A percentile compares a stretch with the other conserved stretches of the same genome.
Evolutionary conservation across 1,140 invertebrate species (phyloP).

Genomic region (Anagrus nilaparvatae): DNA sequence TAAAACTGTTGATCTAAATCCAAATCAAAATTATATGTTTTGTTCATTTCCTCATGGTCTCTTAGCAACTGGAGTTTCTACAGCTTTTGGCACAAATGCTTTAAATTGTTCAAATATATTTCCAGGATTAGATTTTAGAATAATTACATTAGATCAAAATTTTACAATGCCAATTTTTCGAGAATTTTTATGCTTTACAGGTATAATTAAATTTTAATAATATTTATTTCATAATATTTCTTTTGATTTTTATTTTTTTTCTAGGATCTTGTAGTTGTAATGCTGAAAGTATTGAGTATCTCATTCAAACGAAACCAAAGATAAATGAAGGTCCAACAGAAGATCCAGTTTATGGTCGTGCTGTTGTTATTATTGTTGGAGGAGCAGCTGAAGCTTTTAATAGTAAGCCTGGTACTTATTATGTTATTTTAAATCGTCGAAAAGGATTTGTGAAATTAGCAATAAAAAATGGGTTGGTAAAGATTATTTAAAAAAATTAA

Average conservation of each 20-base stretch:
- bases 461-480: constrained; percentile 63
- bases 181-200: constrained; percentile 53
- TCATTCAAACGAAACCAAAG: constrained; percentile 31
- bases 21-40: constrained; percentile 75
- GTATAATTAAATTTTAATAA: constrained; percentile 30
- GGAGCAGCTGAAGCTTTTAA: constrained; percentile 73
- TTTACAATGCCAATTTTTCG: constrained; percentile 76
- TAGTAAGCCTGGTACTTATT: constrained; percentile 59
- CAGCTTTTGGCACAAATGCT: constrained; percentile 70
- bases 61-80: constrained; percentile 63
- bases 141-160: constrained; percentile 69
- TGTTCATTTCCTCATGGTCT: constrained; percentile 86
- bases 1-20: constrained; percentile 71
- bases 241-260: not conserved
- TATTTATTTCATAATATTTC: constrained; percentile 1
- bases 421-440: constrained; percentile 57
- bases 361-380: constrained; percentile 62
- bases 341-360: constrained; percentile 42
- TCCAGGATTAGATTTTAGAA: constrained; percentile 61
- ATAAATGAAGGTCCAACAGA: constrained; percentile 32
- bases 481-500: not conserved
- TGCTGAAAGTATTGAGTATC: constrained; percentile 41
- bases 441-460: constrained; percentile 78
- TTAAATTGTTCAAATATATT: constrained; percentile 61
- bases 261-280: constrained; percentile 47